Conservation (phyloP, 37 sponge, comb jelly and placozoan species). For the Halichondria panicea region DNA sequence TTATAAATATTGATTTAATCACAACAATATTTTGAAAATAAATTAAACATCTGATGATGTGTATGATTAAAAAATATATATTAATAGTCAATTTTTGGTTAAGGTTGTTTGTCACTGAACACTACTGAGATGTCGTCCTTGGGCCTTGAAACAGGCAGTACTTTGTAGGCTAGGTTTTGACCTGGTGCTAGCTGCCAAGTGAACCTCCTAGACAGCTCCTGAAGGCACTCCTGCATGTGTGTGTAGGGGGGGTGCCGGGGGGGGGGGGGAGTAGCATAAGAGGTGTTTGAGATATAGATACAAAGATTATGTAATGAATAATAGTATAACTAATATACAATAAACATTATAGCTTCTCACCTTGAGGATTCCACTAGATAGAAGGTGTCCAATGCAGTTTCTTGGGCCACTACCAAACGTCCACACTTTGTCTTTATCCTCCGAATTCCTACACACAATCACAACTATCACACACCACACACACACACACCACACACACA, state of each 20-base stretch:
- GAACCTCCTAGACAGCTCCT: slow-evolving; percentile 28
- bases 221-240: slow-evolving; percentile 49
- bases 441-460: slow-evolving; percentile 42
- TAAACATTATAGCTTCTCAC: slow-evolving; percentile 10
- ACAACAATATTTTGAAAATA: not conserved
- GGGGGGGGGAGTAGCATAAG: no score
- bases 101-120: slow-evolving; percentile 8
- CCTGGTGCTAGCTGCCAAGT: slow-evolving; percentile 56
- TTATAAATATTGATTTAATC: not conserved
- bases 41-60: not conserved
- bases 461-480: not conserved
- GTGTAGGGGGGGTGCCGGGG: no score
- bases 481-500: not conserved
- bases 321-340: not conserved
- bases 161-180: slow-evolving; percentile 70
- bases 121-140: slow-evolving; percentile 43
- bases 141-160: slow-evolving; percentile 81
- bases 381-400: slow-evolving; percentile 66
- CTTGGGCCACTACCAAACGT: slow-evolving; percentile 92
- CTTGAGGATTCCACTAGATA: slow-evolving; percentile 58
- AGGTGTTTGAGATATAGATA: no score
- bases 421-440: slow-evolving; percentile 68
- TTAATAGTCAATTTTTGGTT: not conserved
- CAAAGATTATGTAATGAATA: not conserved
- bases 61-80: not conserved